phyloP scores from a whole-genome alignment of 2,888 invertebrate genomes.

The Aquatica leii region DNA sequence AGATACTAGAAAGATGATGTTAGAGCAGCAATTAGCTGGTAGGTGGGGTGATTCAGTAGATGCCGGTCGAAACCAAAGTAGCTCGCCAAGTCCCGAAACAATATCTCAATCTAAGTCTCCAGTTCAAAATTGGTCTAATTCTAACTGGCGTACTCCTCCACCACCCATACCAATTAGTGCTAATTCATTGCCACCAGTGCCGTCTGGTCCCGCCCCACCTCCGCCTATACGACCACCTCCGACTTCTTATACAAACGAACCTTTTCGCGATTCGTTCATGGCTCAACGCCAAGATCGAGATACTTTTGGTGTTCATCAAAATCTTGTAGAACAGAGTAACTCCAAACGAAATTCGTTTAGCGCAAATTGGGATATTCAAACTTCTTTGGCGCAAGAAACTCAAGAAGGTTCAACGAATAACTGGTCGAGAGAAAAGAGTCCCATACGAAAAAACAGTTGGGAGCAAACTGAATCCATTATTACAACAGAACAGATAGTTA shows the following conservation, averaged over 20 bases:
- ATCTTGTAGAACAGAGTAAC: constrained; percentile 57
- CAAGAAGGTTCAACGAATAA: constrained; percentile 60
- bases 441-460: constrained; percentile 57
- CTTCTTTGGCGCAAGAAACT: constrained; percentile 55
- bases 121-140: constrained; percentile 57
- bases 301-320: constrained; percentile 77
- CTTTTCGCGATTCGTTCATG: constrained; percentile 68
- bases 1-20: constrained; percentile 83
- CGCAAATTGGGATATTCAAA: constrained; percentile 60
- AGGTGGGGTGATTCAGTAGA: constrained; percentile 69
- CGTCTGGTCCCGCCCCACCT: constrained; percentile 67
- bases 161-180: constrained; percentile 71
- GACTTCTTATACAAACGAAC: constrained; percentile 73
- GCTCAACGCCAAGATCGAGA: constrained; percentile 75
- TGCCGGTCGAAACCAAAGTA: constrained; percentile 51
- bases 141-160: constrained; percentile 65
- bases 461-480: constrained; percentile 61
- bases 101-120: constrained; percentile 55
- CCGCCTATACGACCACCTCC: constrained; percentile 69
- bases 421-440: constrained; percentile 59
- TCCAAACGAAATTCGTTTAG: constrained; percentile 60
- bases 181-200: constrained; percentile 67
- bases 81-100: constrained; percentile 56
- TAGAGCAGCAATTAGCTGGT: constrained; percentile 84
- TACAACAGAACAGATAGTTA: constrained; percentile 57